These are phyloP conservation scores for Ctenoplectra terminalis DNA, from an alignment of 1,140 invertebrate species.

Conservation along the genomic window DNA sequence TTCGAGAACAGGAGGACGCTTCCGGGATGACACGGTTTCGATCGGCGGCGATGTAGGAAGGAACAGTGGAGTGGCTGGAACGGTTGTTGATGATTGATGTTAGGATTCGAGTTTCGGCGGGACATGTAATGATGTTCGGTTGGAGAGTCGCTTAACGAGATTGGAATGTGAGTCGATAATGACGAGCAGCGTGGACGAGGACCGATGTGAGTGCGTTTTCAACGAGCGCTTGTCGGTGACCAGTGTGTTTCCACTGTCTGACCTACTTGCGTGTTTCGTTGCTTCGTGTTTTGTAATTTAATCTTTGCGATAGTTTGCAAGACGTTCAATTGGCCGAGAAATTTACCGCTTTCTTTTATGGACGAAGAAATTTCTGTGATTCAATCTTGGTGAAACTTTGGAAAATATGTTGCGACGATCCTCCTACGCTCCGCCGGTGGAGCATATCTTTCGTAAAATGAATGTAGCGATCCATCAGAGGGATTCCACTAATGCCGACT, in stretches of 20 bases:
- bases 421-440: no score
- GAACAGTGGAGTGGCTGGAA: background rate
- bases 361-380: no score
- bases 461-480: no score
- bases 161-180: constrained; percentile 11
- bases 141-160: constrained; percentile 20
- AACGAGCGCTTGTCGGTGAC: background rate
- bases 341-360: no score
- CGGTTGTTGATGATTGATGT: background rate
- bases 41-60: background rate
- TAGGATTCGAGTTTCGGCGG: background rate
- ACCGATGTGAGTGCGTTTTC: background rate
- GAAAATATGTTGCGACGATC: no score
- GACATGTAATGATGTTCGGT: constrained; percentile 16
- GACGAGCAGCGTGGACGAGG: background rate
- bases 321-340: no score
- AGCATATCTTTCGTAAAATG: no score
- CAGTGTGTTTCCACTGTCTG: background rate
- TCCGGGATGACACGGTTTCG: background rate
- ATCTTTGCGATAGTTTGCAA: no score
- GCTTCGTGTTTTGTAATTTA: no score
- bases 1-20: constrained; percentile 46
- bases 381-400: no score
- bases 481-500: no score
- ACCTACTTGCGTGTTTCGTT: no score